phyloP scores from a whole-genome alignment of 1,140 invertebrate genomes.

The Teleogryllus occipitalis region DNA sequence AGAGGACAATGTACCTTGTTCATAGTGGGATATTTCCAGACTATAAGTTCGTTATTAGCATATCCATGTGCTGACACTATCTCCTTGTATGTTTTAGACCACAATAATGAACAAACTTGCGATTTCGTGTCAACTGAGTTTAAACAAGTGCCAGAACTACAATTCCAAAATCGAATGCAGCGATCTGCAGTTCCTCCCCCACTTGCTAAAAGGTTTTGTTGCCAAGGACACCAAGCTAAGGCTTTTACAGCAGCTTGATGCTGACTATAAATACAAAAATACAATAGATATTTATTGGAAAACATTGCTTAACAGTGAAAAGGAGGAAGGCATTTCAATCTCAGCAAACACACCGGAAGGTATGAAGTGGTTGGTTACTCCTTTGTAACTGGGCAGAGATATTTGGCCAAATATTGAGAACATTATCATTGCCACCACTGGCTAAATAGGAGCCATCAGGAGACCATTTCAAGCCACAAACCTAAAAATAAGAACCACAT shows the following conservation, averaged over 20 bases:
- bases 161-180: constrained; percentile 82
- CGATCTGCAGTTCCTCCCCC: constrained; percentile 96
- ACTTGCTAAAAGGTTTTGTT: constrained; percentile 77
- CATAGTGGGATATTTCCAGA: constrained; percentile 94
- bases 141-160: constrained; percentile 70
- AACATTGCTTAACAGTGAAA: too few species aligned
- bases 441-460: constrained; percentile 85
- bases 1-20: constrained; percentile 54
- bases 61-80: constrained; percentile 93
- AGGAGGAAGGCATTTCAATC: too few species aligned
- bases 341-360: too few species aligned
- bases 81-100: constrained; percentile 92
- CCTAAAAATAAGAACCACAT: constrained; percentile 31
- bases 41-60: constrained; percentile 86
- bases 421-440: constrained; percentile 93
- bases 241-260: constrained; percentile 83
- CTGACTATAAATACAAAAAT: too few species aligned
- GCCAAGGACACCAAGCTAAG: constrained; percentile 94
- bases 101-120: constrained; percentile 78
- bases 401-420: constrained; percentile 79
- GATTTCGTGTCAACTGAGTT: constrained; percentile 86
- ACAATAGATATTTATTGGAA: too few species aligned
- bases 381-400: too few species aligned
- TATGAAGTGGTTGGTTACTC: too few species aligned
- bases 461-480: constrained; percentile 95